Evolutionary conservation across 2,888 invertebrate genomes (phyloP), one percentile per base, ranked within the genome.

Genomic region (Campoplex capitator): DNA sequence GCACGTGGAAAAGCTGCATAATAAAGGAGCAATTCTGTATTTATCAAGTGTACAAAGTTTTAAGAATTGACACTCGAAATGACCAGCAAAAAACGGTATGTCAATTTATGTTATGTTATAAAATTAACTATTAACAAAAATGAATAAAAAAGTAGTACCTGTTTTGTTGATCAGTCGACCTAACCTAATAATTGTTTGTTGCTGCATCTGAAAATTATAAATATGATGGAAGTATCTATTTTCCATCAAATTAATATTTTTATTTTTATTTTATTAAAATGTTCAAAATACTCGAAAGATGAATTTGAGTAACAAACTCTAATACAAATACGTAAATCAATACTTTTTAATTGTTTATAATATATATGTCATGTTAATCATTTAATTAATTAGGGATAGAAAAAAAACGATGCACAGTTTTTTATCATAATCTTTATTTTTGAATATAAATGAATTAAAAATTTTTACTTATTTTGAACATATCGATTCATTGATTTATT

Each of bases 11-110:
- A 13, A 76, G n/a, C n/a, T 13, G 13, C 58, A 16, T 13, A 67
- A 65, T 51, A 84, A 56, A 62, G 62, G 13, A 58, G 9, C 32
- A 73, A 38, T 62, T 16, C 16, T 32, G 4, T 62, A 32, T 16
- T 62, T 2, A 16, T 32, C 16, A 32, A 32, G 28, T 13, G 2
- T 28, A 3, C 7, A 11, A 28, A 23, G n/a, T 38, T 77, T 67
- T 3, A 16, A 11, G 7, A 35, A 54, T 65, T 54, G 42, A 16
- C 35, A 48, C n/a, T 51, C 54, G 83, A 75, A 68, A 88, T 88
- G 87, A 87, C 75, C 38, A 74, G 56, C 48, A 88, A 85, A 81
- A 88, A 87, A 68, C 77, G 83, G 88, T 87, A 42, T 70, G 85
- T 71, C 38, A 9, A 51, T 35, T 2, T 32, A 35, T 71, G 16